Conservation (phyloP, 2,113 vertebrate genomes). For the Epinephelus fuscoguttatus region DNA sequence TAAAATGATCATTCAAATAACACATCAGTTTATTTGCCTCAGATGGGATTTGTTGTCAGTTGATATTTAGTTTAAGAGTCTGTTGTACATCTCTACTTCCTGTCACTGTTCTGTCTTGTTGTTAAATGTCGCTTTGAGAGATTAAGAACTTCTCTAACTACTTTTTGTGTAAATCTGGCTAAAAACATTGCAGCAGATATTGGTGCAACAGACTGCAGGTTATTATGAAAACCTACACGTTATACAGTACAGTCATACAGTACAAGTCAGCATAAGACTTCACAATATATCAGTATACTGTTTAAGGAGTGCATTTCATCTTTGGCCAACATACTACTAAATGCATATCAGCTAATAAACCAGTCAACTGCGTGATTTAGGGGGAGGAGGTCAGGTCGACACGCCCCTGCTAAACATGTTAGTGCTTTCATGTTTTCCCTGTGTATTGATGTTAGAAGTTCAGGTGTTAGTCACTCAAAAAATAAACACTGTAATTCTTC, state of each 20-base stretch:
- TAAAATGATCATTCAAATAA: too few species aligned
- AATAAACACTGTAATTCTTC: background rate
- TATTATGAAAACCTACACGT: background rate
- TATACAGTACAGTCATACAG: background rate
- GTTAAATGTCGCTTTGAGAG: background rate
- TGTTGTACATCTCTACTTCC: too few species aligned
- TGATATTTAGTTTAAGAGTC: too few species aligned
- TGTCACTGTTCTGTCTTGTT: background rate
- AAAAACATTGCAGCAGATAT: background rate
- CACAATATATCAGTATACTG: too few species aligned
- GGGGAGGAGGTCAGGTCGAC: background rate
- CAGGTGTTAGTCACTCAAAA: slow-evolving; percentile 24
- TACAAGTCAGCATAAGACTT: background rate
- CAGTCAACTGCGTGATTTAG: background rate
- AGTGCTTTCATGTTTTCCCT: background rate
- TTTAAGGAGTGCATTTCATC: too few species aligned
- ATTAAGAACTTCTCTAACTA: too few species aligned
- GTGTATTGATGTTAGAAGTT: background rate
- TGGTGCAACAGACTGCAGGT: background rate
- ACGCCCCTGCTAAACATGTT: slow-evolving; percentile 24
- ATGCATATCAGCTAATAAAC: background rate
- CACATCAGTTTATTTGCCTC: too few species aligned
- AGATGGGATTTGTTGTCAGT: too few species aligned
- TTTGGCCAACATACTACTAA: background rate
- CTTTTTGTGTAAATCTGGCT: background rate